A percentile compares a stretch with the other conserved stretches of the same genome.
Conservation (phyloP, 2,797 vertebrate genomes). For the Acestrorhynchus altus region DNA sequence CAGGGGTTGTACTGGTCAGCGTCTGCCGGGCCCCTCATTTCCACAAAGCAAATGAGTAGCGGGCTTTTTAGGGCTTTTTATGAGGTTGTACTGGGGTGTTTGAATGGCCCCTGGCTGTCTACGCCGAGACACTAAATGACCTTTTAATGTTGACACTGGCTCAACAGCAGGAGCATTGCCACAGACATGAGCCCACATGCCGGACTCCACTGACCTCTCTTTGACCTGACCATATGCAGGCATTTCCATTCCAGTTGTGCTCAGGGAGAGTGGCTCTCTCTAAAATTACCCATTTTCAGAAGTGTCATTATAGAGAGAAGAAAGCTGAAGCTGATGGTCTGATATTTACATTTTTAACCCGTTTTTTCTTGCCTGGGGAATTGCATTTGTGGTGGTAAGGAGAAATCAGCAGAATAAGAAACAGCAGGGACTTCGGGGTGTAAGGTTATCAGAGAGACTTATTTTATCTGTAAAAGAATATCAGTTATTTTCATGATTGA, state of each 20-base stretch:
- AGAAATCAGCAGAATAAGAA: neutral
- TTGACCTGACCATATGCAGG: conserved; percentile 46
- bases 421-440: too few relatives aligned
- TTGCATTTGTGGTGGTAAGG: neutral
- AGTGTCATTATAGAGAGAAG: neutral
- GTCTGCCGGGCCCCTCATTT: conserved; percentile 39
- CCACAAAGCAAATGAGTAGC: conserved; percentile 46
- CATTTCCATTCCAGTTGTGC: conserved; percentile 16
- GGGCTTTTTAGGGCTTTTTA: conserved; percentile 58
- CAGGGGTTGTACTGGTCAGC: conserved; percentile 30
- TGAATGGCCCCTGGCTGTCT: conserved; percentile 53
- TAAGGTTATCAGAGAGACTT: too few relatives aligned
- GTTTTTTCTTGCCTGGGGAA: neutral
- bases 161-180: conserved; percentile 30
- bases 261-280: neutral
- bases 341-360: neutral
- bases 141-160: conserved; percentile 54
- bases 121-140: conserved; percentile 54
- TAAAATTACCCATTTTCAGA: conserved; percentile 12
- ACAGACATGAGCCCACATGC: conserved; percentile 17
- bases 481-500: too few relatives aligned
- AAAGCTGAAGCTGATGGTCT: neutral
- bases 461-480: too few relatives aligned
- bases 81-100: conserved; percentile 49
- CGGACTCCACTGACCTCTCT: conserved; percentile 22